Conservation (phyloP, 2,888 invertebrate species). For the Scaptomyza flava region DNA sequence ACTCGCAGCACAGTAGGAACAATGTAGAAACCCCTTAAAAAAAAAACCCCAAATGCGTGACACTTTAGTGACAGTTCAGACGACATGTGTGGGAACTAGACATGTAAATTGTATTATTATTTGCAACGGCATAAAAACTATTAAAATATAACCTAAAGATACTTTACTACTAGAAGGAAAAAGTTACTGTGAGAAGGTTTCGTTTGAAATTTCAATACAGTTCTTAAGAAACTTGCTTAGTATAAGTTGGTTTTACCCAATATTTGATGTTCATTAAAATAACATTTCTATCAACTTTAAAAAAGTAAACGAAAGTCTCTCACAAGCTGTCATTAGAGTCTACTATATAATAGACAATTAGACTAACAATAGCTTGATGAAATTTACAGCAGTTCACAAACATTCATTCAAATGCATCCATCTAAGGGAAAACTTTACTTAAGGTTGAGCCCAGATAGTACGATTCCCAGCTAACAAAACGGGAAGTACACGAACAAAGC, state of each 20-base stretch:
- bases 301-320: conserved; percentile 10
- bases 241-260: neutral
- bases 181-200: neutral
- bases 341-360: conserved; percentile 17
- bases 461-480: conserved; percentile 27
- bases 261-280: neutral
- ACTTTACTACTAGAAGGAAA: conserved; percentile 4
- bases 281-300: neutral
- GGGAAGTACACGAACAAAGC: conserved; percentile 15
- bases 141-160: conserved; percentile 1
- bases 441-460: conserved; percentile 9
- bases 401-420: conserved; percentile 32
- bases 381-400: conserved; percentile 31
- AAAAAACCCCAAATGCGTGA: conserved; percentile 28
- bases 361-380: conserved; percentile 37
- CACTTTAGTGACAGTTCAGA: conserved; percentile 54
- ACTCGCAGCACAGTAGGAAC: conserved; percentile 7
- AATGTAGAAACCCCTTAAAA: conserved; percentile 11
- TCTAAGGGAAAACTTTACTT: conserved; percentile 25
- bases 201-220: too few relatives aligned
- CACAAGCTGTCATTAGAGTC: conserved; percentile 42
- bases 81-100: conserved; percentile 44
- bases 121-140: conserved; percentile 5
- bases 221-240: too few relatives aligned
- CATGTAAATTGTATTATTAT: conserved; percentile 25